A percentile compares a stretch with the other conserved stretches of the same genome.
These are phyloP conservation scores for Falco punctatus DNA, from an alignment of 2,113 vertebrate genomes.

Conservation along the genomic window DNA sequence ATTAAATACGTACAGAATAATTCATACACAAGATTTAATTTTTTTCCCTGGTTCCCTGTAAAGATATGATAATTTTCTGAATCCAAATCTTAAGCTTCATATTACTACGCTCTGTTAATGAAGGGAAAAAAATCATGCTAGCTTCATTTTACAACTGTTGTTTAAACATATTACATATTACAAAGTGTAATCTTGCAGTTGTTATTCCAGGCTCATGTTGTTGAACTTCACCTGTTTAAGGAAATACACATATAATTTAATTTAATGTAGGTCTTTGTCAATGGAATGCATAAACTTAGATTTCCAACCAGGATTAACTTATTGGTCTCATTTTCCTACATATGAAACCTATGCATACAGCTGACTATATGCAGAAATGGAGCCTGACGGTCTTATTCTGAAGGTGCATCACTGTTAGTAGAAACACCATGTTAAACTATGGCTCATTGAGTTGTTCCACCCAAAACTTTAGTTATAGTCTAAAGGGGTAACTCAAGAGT, in stretches of 20 bases:
- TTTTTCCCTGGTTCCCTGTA: neutral
- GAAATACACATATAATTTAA: neutral
- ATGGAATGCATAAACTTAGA: neutral
- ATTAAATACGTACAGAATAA: conserved; percentile 8
- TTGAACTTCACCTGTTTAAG: neutral
- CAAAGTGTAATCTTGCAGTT: neutral
- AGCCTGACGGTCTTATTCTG: neutral
- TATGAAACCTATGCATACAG: neutral
- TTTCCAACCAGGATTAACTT: neutral
- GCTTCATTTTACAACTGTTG: neutral
- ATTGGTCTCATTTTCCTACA: neutral
- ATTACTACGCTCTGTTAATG: neutral
- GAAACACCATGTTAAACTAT: neutral
- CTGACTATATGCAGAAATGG: neutral
- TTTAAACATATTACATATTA: neutral
- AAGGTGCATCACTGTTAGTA: neutral
- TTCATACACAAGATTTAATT: neutral
- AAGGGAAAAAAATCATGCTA: neutral
- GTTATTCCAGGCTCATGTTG: neutral
- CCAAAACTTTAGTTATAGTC: neutral
- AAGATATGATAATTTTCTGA: conserved; percentile 12
- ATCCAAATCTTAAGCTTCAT: neutral
- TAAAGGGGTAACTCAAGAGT: neutral
- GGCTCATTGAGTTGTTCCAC: neutral
- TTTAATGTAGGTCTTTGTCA: neutral